A percentile compares a stretch with the other conserved stretches of the same genome.
Evolutionary conservation across 2,113 vertebrate genomes (phyloP).

Genomic region (Dromas ardeola): DNA sequence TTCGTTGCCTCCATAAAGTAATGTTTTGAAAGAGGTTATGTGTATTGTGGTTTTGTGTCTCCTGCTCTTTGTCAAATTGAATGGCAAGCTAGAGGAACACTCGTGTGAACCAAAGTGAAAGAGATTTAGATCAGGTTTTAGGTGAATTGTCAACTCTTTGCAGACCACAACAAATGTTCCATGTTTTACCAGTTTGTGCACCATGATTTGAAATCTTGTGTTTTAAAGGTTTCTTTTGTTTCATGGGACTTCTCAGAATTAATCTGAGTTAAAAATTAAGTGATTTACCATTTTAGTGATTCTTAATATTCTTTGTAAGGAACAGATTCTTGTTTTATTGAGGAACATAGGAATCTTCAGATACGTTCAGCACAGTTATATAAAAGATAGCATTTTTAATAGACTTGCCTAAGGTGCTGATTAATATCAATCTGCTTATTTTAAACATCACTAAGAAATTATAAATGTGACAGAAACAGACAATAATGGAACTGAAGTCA

Average conservation of each 20-base stretch:
- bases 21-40: neutral
- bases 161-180: neutral
- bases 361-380: neutral
- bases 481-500: neutral
- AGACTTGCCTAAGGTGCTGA: neutral
- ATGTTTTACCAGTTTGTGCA: neutral
- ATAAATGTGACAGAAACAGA: neutral
- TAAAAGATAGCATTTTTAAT: neutral
- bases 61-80: neutral
- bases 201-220: neutral
- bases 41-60: neutral
- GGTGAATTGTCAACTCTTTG: neutral
- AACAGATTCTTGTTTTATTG: neutral
- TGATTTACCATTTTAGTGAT: neutral
- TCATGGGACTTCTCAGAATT: neutral
- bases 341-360: neutral
- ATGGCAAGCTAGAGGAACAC: neutral
- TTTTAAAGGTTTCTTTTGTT: neutral
- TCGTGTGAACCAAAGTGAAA: neutral
- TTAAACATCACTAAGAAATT: neutral
- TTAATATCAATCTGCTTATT: neutral
- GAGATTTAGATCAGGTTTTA: neutral
- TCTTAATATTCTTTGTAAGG: neutral
- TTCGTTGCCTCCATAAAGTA: neutral
- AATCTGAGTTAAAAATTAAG: neutral